Evolutionary conservation across 2,797 vertebrate species (phyloP).

Genomic region (Pseudochromis fuscus): DNA sequence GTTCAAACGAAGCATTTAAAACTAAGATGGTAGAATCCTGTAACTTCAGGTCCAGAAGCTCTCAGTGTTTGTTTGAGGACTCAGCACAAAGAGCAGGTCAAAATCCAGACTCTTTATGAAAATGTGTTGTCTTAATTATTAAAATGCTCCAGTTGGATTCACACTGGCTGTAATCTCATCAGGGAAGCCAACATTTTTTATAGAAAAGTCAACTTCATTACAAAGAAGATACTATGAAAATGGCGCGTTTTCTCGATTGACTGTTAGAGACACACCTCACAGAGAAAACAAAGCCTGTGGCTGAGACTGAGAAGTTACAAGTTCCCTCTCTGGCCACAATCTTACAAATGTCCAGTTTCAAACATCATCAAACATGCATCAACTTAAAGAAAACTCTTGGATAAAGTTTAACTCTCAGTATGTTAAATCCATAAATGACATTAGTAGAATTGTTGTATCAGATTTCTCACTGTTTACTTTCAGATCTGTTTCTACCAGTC

Average conservation of each 20-base stretch:
- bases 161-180: not conserved
- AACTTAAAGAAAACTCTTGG: too few relatives aligned
- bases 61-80: not conserved
- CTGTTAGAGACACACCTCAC: conserved; percentile 39
- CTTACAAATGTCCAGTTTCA: not conserved
- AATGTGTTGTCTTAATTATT: not conserved
- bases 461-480: conserved; percentile 31
- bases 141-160: not conserved
- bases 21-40: not conserved
- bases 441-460: not conserved
- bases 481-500: conserved; percentile 78
- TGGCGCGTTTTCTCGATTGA: not conserved
- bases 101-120: not conserved
- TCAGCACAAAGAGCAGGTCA: not conserved
- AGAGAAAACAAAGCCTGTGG: conserved; percentile 37
- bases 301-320: not conserved
- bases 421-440: too few relatives aligned
- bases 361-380: too few relatives aligned
- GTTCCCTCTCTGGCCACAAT: not conserved
- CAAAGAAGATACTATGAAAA: too few relatives aligned
- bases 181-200: too few relatives aligned
- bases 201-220: too few relatives aligned
- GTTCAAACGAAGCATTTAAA: not conserved
- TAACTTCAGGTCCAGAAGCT: not conserved
- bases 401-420: too few relatives aligned